Conservation (phyloP, 1,140 invertebrate genomes). For the Sarcophaga peregrina region DNA sequence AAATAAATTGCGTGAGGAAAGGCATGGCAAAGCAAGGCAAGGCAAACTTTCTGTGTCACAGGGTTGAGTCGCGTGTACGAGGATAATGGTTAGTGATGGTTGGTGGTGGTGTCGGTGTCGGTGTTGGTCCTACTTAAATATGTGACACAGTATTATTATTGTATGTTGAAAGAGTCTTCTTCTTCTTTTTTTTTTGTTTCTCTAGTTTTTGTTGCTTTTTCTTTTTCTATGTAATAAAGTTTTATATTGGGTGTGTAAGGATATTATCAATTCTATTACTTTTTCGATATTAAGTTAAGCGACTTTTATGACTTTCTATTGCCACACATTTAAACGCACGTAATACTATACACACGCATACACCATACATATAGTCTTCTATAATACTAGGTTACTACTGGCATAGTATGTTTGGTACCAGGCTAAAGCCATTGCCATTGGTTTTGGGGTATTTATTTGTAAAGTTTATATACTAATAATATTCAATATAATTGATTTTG, state of each 20-base stretch:
- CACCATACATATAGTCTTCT: background rate
- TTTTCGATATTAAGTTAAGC: slow-evolving; percentile 35
- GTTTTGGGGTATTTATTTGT: background rate
- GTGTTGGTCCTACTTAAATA: background rate
- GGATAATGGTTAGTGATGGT: background rate
- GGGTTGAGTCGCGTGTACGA: background rate
- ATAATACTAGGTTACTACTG: background rate
- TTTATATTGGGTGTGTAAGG: slow-evolving; percentile 35
- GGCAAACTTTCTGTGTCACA: background rate
- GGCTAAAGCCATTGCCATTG: too few relatives aligned
- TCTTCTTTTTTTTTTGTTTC: background rate
- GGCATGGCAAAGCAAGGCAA: too few relatives aligned
- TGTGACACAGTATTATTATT: background rate
- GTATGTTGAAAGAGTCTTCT: background rate
- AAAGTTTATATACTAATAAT: background rate
- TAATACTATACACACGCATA: background rate
- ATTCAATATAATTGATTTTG: slow-evolving; percentile 37
- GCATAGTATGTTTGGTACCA: too few relatives aligned
- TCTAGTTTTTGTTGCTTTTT: too few relatives aligned
- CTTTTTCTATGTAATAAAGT: background rate
- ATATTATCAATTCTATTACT: slow-evolving; percentile 41
- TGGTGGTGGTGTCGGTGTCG: too few relatives aligned
- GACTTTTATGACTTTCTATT: slow-evolving; percentile 42
- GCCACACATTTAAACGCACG: background rate
- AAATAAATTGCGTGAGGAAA: slow-evolving; percentile 30